A percentile compares a stretch with the other conserved stretches of the same genome.
phyloP scores from a whole-genome alignment of 1,140 invertebrate species.

The Ladona fulva region DNA sequence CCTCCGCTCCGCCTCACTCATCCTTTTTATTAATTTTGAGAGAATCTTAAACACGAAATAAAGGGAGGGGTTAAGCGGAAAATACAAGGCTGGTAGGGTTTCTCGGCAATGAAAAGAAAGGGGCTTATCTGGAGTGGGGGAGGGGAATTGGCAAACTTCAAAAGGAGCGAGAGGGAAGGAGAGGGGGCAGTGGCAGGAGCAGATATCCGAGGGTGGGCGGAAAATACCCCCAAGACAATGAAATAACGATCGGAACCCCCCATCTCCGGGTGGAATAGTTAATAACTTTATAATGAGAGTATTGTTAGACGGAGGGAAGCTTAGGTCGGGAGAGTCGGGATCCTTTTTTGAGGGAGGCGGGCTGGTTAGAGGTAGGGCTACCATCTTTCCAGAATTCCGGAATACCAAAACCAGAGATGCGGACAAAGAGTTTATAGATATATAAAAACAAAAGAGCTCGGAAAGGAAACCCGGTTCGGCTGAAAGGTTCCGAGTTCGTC shows the following conservation, averaged over 20 bases:
- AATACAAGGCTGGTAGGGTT: constrained; percentile 1
- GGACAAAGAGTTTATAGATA: too few relatives aligned
- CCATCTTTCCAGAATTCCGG: too few relatives aligned
- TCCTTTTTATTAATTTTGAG: constrained; percentile 8
- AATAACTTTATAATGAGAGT: constrained; percentile 7
- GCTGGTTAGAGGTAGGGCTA: too few relatives aligned
- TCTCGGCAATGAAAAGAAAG: not conserved
- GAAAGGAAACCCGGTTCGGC: too few relatives aligned
- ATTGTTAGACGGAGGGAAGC: not conserved
- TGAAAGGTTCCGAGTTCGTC: too few relatives aligned
- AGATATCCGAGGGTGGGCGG: not conserved
- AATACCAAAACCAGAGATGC: too few relatives aligned
- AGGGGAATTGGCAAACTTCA: constrained; percentile 1
- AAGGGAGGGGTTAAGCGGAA: constrained; percentile 7
- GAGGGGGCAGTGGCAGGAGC: not conserved
- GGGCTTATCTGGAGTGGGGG: not conserved
- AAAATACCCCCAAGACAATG: constrained; percentile 1
- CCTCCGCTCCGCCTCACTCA: not conserved
- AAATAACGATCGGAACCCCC: not conserved
- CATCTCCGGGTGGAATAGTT: not conserved
- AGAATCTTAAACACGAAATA: not conserved
- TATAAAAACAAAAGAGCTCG: too few relatives aligned
- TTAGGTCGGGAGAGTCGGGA: not conserved
- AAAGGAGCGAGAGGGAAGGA: not conserved
- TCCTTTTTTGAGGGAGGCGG: too few relatives aligned